Base-by-base conservation (phyloP, 2,888 invertebrate species). In the Macrosoma leucophasiata region DNA sequence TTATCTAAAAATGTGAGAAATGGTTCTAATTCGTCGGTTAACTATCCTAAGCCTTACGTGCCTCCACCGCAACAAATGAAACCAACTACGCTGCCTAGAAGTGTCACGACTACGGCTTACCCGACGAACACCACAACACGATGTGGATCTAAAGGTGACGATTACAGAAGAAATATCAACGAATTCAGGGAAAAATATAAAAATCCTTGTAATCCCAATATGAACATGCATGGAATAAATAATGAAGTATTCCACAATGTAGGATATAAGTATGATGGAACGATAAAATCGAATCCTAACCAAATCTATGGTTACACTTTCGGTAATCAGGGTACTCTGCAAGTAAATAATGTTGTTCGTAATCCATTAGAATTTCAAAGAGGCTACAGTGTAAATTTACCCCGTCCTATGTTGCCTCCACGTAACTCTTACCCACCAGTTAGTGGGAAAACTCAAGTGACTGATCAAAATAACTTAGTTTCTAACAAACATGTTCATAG, bases 121-220 rank as follows among this genome's bases (percentile, higher is more conserved):
- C 79, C 84, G 25, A 75, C 84, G 3, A 82, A 55, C 46, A 84
- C 84, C 14, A 82, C 84, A 2, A 69, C 62, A 33, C 62, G 84
- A 46, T 75, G 74, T 51, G 61, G 62, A 34, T 58, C 67, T 28
- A 73, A 87, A 81, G 68, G 87, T 55, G 52, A 88, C 58, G 71
- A 89, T 53, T 81, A 88, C 41, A 84, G 87, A 62, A 78, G 85
- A 47, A 88, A 88, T 52, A 88, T 88, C 29, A 87, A 72, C 44
- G 89, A 89, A 55, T 88, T 89, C 55, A 84, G 87, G 45, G 87
- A 88, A 62, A 88, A 88, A 61, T 89, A 88, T 50, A 88, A 87
- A 59, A 86, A 88, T 52, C 82, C 84, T 14, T 82, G 84, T 45
- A 84, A 82, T 41, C 55, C 75, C 30, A 69, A 63, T 39, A 51